Percentiles rank a stretch among this genome's conserved stretches.
Conservation (phyloP, 2,888 invertebrate species). For the Invenusta paracnida region DNA sequence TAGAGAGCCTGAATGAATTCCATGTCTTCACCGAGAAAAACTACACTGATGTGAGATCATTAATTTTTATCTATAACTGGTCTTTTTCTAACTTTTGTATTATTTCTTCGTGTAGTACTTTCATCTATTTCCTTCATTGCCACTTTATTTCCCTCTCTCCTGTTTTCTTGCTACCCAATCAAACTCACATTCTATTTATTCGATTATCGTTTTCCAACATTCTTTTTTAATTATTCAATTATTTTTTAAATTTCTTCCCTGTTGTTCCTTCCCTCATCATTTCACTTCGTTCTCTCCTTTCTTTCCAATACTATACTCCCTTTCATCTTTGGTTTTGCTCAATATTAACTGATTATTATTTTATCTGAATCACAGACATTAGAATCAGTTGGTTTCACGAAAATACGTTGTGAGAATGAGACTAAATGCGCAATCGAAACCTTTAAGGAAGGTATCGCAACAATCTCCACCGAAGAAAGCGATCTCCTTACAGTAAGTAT, state of each 20-base stretch:
- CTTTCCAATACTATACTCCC: too few species aligned
- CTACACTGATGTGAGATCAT: not conserved
- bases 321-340: too few species aligned
- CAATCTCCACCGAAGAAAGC: not conserved
- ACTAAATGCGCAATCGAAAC: not conserved
- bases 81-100: not conserved
- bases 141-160: not conserved
- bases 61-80: not conserved
- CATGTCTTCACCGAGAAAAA: not conserved
- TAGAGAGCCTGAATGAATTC: not conserved
- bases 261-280: too few species aligned
- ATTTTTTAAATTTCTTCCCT: too few species aligned
- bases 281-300: too few species aligned
- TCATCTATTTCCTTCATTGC: not conserved
- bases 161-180: not conserved
- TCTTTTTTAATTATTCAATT: too few species aligned
- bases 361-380: not conserved
- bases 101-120: not conserved
- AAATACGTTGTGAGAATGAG: not conserved
- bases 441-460: not conserved
- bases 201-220: too few species aligned
- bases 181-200: too few species aligned
- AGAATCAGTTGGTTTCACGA: not conserved
- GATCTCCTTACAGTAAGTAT: not conserved
- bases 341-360: not conserved